These are phyloP conservation scores for Otis tarda DNA, from an alignment of 2,113 vertebrate species.

Conservation along the genomic window DNA sequence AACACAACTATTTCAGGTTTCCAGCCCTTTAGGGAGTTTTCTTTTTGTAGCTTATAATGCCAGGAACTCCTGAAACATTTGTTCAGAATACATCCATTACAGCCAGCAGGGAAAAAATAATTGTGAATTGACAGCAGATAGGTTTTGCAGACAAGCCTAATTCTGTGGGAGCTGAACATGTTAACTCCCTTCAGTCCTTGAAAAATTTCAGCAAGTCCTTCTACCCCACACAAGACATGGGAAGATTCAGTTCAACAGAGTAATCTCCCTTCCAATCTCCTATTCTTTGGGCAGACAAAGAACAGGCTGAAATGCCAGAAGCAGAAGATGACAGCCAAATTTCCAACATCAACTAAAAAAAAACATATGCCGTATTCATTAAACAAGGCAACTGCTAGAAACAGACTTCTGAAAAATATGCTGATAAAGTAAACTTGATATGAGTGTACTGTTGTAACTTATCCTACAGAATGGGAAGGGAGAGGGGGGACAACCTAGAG, in stretches of 20 bases:
- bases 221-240: not conserved
- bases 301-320: not conserved
- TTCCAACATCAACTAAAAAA: not conserved
- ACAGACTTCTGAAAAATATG: not conserved
- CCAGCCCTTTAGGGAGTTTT: not conserved
- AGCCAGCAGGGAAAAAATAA: conserved; percentile 6
- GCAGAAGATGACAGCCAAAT: not conserved
- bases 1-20: not conserved
- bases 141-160: not conserved
- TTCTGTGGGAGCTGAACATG: not conserved
- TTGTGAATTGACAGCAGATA: not conserved
- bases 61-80: conserved; percentile 23
- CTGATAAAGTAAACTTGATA: not conserved
- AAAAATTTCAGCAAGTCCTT: not conserved
- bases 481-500: rapidly evolving
- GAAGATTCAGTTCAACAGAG: not conserved
- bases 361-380: not conserved
- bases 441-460: not conserved
- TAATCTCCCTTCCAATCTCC: not conserved
- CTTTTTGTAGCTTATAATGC: not conserved
- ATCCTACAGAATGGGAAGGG: not conserved
- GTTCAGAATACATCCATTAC: not conserved
- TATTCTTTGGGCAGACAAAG: not conserved
- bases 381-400: not conserved
- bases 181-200: not conserved